A percentile compares a stretch with the other conserved stretches of the same genome.
phyloP scores from a whole-genome alignment of 2,113 vertebrate genomes.

The Sylvilagus bachmani region DNA sequence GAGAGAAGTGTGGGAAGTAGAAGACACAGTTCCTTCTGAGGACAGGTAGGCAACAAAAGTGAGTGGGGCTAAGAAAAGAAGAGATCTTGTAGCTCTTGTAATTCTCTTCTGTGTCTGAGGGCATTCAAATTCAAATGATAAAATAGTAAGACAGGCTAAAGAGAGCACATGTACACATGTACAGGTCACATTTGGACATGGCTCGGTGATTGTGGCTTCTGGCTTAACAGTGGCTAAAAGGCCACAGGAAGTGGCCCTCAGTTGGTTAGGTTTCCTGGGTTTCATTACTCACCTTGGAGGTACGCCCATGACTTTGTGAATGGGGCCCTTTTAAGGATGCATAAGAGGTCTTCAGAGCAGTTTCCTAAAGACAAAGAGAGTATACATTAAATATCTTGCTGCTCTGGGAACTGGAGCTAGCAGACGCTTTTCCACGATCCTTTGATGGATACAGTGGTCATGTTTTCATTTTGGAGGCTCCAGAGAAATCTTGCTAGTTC shows the following conservation, averaged over 20 bases:
- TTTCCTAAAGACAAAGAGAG: slow-evolving; percentile 81
- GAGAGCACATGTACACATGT: background rate
- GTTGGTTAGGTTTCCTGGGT: background rate
- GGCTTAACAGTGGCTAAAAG: background rate
- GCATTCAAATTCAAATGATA: background rate
- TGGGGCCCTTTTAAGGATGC: slow-evolving; percentile 69
- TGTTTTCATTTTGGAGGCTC: background rate
- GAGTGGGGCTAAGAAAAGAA: background rate
- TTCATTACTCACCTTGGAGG: slow-evolving; percentile 87
- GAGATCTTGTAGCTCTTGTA: background rate
- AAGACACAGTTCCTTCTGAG: background rate
- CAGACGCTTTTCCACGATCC: background rate
- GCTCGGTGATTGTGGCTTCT: background rate
- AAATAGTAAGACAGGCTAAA: background rate
- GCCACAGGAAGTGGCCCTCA: background rate
- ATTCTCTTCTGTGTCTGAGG: background rate
- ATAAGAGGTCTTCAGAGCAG: slow-evolving; percentile 80
- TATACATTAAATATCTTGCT: background rate
- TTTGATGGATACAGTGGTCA: background rate
- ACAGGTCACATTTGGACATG: background rate
- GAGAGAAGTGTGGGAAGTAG: background rate
- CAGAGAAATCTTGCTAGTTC: background rate
- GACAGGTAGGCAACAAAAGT: background rate
- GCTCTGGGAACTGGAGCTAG: background rate
- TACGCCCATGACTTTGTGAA: slow-evolving; percentile 82